Base-by-base conservation (phyloP, 2,888 invertebrate genomes). In the Epinotia brunnichana region DNA sequence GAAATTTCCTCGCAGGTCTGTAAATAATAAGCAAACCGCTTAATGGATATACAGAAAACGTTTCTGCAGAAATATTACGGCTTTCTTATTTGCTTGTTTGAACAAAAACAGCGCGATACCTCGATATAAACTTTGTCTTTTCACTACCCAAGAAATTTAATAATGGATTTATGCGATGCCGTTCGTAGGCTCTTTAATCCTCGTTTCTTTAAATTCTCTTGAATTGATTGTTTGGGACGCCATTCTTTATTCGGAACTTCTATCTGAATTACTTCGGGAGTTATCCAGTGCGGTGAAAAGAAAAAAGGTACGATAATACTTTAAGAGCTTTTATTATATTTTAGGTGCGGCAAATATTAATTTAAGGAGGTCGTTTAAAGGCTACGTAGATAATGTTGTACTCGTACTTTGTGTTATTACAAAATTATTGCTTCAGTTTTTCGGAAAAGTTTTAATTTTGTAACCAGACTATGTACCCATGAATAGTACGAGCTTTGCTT, bases 21-120 rank as follows among this genome's bases (percentile, higher is more conserved):
- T 35, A 70, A 70, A 64, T 64, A 67, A 61, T 61, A 71, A 67
- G 67, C 53, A 70, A 60, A 67, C 61, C 66, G 60, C 71, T 72
- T 61, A 61, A 72, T 67, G 71, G 71, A 67, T 56, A 67, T 56
- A 61, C 54, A 35, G 24, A 57, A n/a, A 59, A 7, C 51, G 54
- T 19, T 61, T 53, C 60, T 53, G 24, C 53, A 54, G 41, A 29
- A 54, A 60, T 67, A 44, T 67, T 59, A 60, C 44, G 48, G 71
- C 19, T 61, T 72, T 61, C 53, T 72, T 67, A 66, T 72, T 72
- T 67, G 60, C 48, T 72, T 66, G 44, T 35, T 29, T 60, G 35
- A 72, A 60, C 13, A 51, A 59, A 59, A 71, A 63, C 17, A 41
- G 10, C 41, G 54, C 60, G 51, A 67, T 67, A 64, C 24, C 59